A percentile compares a stretch with the other conserved stretches of the same genome.
phyloP scores from a whole-genome alignment of 2,797 vertebrate species.

The Helarctos malayanus region DNA sequence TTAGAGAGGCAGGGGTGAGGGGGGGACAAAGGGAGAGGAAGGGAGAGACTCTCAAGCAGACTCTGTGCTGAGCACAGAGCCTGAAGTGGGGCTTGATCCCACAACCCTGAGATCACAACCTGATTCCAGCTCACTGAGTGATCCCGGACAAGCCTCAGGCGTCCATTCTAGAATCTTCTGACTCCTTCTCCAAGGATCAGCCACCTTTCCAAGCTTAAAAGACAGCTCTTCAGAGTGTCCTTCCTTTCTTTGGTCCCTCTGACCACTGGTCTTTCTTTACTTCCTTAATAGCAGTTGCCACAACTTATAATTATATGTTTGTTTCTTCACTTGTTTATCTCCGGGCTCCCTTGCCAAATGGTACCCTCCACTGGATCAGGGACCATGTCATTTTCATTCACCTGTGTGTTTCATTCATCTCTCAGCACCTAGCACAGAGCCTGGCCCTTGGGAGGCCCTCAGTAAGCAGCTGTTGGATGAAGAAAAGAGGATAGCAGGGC shows the following conservation, averaged over 20 bases:
- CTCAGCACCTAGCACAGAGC: too few species aligned
- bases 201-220: not conserved
- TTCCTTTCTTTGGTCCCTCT: not conserved
- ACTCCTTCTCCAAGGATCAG: not conserved
- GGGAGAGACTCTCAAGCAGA: not conserved
- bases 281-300: not conserved
- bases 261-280: not conserved
- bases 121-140: not conserved
- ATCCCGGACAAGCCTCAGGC: not conserved
- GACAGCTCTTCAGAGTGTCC: not conserved
- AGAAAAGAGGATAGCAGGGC: not conserved
- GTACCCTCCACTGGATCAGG: not conserved
- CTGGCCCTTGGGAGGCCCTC: not conserved
- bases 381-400: not conserved
- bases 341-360: not conserved
- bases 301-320: not conserved
- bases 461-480: not conserved
- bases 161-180: not conserved
- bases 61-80: not conserved
- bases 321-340: not conserved
- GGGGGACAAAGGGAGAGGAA: not conserved
- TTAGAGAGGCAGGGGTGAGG: not conserved
- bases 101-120: not conserved
- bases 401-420: not conserved
- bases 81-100: not conserved